Base-by-base conservation (phyloP, 2,888 invertebrate genomes). In the Cryptus armator region DNA sequence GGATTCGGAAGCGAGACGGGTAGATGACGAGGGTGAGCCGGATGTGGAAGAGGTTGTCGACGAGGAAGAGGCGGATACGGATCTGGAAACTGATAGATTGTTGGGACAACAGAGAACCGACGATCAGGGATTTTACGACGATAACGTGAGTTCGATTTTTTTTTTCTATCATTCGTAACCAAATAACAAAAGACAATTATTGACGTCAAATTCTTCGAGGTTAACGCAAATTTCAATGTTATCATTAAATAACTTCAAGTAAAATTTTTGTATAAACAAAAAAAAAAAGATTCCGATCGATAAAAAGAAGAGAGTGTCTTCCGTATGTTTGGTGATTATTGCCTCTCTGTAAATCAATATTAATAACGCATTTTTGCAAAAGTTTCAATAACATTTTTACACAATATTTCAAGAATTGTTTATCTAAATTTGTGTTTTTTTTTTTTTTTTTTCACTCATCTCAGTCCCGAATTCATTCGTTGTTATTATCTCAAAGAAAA, bases 51-150 rank as follows among this genome's bases (percentile, higher is more conserved):
- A 92, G 37, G 91, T 90, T 10, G 92, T 92, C 2, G 93, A 93
- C 51, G 93, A 93, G 51, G 97, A 97, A 93, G 98, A 98, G 94
- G 98, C 98, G 37, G 99, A 99, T 92, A 99, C 99, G 0, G 99
- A 99, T 94, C 96, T 99, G 89, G 99, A 99, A 94, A 99, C 99
- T n/a, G 99, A 99, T 94, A 95, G 99, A 90, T 95, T 99, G 86
- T 95, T 99, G 84, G 99, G 99, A 19, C 99, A 99, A 93, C 99
- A 99, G 94, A 95, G 98, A 88, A 97, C 98, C n/a, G 98, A 98
- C 90, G 98, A 98, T 93, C 97, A 98, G 93, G 98, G 98, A 83
- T 98, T 98, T 94, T 98, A 97, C 90, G 98, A 98, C 91, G 98
- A 98, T 88, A 98, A 98, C 95, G 97, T 97, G 90, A 85, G 86